Evolutionary conservation across 2,113 vertebrate species (phyloP).

Genomic region (Lepidiolamprologus cunningtoni): DNA sequence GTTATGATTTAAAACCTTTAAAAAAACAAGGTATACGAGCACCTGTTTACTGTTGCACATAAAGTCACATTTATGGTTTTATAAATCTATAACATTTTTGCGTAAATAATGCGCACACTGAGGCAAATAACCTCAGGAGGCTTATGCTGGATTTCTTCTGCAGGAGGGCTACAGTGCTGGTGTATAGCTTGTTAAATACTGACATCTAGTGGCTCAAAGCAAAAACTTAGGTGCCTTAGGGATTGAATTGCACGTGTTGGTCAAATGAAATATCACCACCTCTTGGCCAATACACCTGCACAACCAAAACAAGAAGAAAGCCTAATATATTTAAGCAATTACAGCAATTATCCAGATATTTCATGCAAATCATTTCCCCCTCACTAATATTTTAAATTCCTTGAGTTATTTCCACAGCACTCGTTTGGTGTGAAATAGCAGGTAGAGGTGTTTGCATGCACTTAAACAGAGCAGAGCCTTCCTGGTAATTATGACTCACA

Average conservation of each 20-base stretch:
- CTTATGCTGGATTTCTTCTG: not conserved
- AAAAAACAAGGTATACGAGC: not conserved
- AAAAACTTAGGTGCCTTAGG: not conserved
- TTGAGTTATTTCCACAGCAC: not conserved
- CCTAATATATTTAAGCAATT: not conserved
- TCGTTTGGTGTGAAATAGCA: not conserved
- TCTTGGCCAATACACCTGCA: not conserved
- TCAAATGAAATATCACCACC: not conserved
- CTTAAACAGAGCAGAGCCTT: not conserved
- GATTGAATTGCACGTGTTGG: not conserved
- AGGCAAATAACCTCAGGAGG: not conserved
- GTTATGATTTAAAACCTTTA: not conserved
- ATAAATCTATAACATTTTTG: not conserved
- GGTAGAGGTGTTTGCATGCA: not conserved
- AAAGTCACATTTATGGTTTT: not conserved
- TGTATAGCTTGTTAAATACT: conserved; percentile 53
- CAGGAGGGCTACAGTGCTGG: not conserved
- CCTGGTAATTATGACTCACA: not conserved
- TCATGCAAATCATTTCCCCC: not conserved
- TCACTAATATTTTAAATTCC: not conserved
- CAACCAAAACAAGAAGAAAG: not conserved
- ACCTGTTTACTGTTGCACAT: not conserved
- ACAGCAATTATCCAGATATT: not conserved
- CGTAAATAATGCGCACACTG: not conserved
- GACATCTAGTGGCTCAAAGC: conserved; percentile 51